Evolutionary conservation across 2,888 invertebrate genomes (phyloP).

Genomic region (Drosophila austrosaltans): DNA sequence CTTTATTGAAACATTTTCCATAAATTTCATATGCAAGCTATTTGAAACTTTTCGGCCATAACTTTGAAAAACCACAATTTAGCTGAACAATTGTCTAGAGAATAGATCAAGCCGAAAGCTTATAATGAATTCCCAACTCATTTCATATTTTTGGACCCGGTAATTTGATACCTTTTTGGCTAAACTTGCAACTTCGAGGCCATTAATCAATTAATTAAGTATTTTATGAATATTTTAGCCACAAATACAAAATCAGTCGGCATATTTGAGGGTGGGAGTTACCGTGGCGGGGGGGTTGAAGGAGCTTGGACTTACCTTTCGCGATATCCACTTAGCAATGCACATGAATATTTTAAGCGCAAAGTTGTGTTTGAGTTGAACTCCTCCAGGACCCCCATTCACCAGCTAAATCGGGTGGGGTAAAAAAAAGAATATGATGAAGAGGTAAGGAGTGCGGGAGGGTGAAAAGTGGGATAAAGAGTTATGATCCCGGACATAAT

Average conservation of each 20-base stretch:
- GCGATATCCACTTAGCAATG: conserved; percentile 58
- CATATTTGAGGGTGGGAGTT: conserved; percentile 7
- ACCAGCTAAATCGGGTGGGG: no score
- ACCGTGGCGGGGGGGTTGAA: conserved; percentile 30
- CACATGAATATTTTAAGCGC: conserved; percentile 73
- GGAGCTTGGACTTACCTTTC: conserved; percentile 45
- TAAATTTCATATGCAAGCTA: conserved; percentile 25
- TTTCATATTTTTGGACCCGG: conserved; percentile 9
- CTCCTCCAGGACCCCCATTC: conserved; percentile 12
- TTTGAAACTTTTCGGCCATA: conserved; percentile 42
- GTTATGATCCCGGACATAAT: conserved; percentile 52
- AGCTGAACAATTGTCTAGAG: conserved; percentile 38
- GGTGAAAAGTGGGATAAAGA: conserved; percentile 20
- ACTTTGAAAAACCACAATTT: conserved; percentile 36
- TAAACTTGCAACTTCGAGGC: conserved; percentile 64
- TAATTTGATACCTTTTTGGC: conserved; percentile 62
- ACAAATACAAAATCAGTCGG: conserved; percentile 48
- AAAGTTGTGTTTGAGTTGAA: conserved; percentile 51
- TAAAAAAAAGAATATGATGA: no score
- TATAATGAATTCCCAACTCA: conserved; percentile 9
- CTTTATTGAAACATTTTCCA: not conserved
- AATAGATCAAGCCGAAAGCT: conserved; percentile 29
- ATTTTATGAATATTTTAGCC: conserved; percentile 76
- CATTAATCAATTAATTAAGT: conserved; percentile 80
- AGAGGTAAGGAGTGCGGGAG: not conserved